phyloP scores from a whole-genome alignment of 2,113 vertebrate species.

The Rousettus leschenaultii region DNA sequence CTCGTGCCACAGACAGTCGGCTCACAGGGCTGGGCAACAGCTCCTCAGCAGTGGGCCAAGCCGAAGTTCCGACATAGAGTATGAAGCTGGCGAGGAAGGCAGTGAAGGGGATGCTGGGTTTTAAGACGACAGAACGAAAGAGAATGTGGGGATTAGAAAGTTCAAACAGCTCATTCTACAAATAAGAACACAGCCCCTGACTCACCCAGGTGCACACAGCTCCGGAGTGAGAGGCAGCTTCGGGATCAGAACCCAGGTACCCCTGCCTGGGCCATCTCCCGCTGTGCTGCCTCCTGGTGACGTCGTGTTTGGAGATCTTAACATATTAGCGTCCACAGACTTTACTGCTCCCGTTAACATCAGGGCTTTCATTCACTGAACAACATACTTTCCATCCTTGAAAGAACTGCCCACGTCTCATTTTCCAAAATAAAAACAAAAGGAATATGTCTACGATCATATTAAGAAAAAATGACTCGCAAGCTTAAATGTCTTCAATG shows the following conservation, averaged over 20 bases:
- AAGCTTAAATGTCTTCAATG: not conserved
- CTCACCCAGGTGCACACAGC: not conserved
- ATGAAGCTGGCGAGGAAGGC: not conserved
- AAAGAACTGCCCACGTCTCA: not conserved
- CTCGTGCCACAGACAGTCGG: not conserved
- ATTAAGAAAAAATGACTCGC: not conserved
- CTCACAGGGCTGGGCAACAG: not conserved
- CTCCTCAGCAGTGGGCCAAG: too few species aligned
- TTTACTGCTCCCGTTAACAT: not conserved
- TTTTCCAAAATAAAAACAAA: slow-evolving; percentile 11
- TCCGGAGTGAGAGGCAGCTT: not conserved
- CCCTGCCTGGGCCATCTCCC: not conserved
- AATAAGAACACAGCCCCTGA: not conserved
- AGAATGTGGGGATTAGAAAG: not conserved
- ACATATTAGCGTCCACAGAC: not conserved
- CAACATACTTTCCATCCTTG: not conserved
- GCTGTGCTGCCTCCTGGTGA: not conserved
- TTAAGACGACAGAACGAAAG: not conserved
- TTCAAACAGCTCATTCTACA: not conserved
- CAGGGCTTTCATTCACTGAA: not conserved
- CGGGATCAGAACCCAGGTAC: not conserved
- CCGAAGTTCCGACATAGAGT: not conserved
- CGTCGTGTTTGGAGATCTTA: too few species aligned
- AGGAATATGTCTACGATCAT: not conserved
- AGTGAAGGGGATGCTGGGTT: not conserved